Base-by-base conservation (phyloP, 2,888 invertebrate species). In the Zaprionus bogoriensis region DNA sequence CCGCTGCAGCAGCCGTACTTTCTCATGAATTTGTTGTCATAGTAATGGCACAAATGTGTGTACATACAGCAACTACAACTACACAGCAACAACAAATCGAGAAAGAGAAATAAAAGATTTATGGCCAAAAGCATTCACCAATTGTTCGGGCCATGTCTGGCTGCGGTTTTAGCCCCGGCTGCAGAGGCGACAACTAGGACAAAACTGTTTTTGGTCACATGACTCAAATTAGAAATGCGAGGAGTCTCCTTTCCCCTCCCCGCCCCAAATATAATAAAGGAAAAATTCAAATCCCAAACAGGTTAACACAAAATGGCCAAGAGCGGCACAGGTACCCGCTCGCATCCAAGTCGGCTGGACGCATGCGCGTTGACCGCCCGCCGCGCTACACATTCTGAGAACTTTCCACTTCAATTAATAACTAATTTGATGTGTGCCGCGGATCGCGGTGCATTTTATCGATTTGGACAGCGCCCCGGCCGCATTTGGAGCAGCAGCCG, bases 401-500 rank as follows among this genome's bases (percentile, higher is more conserved):
- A 82, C 81, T 82, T 82, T 82, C 81, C 83, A 82, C 81, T 83
- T 82, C 86, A 82, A 82, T 82, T 82, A 82, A 82, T 82, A 82
- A 82, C 86, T 82, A 82, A 82, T 82, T 82, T 82, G 86, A 82
- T 82, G 77, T 82, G 86, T 84, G 85, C 79, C 85, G 79, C 85
- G 85, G 82, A 84, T 77, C 82, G 78, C 82, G 72, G 75, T 81
- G 79, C 78, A 84, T 67, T 81, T 79, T 81, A 79, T 79, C 78
- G 85, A 81, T 84, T 71, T 67, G 85, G 79, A 84, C 79, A 79
- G 78, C 84, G 63, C 32, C 68, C 71, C 23, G 69, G 60, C 74
- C 74, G 74, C 74, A 74, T 74, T 69, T 69, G 70, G 72, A 77
- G 74, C 84, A 80, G 39, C 61, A 32, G 30, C 58, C 22, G 42